A percentile compares a stretch with the other conserved stretches of the same genome.
These are phyloP conservation scores for Aphidius colemani DNA, from an alignment of 2,888 invertebrate species.

Conservation along the genomic window DNA sequence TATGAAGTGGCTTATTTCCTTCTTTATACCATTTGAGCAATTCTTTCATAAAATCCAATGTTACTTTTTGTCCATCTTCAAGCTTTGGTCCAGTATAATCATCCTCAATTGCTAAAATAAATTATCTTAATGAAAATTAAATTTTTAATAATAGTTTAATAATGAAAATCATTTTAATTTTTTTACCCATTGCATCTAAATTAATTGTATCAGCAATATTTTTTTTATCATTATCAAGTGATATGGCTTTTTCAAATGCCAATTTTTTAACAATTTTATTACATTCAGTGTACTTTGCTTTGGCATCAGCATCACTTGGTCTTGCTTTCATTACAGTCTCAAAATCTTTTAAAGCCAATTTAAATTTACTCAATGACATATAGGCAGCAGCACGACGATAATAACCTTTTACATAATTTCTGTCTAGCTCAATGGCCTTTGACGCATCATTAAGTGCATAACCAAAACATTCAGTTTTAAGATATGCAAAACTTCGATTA, in stretches of 20 bases:
- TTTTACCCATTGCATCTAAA: slow-evolving; percentile 86
- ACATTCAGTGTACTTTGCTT: slow-evolving; percentile 89
- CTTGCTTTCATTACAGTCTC: slow-evolving; percentile 93
- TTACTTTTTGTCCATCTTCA: slow-evolving; percentile 81
- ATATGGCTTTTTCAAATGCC: slow-evolving; percentile 96
- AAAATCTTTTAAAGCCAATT: slow-evolving; percentile 94
- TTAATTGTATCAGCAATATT: slow-evolving; percentile 87
- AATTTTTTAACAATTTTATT: slow-evolving; percentile 93
- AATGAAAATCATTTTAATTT: background rate
- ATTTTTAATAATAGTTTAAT: slow-evolving; percentile 15
- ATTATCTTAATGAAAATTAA: slow-evolving; percentile 12
- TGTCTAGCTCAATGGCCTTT: slow-evolving; percentile 87
- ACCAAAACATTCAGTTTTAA: slow-evolving; percentile 94
- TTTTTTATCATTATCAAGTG: slow-evolving; percentile 86
- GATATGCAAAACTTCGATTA: slow-evolving; percentile 93
- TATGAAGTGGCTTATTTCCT: slow-evolving; percentile 86
- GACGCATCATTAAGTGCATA: slow-evolving; percentile 92
- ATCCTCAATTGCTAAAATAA: slow-evolving; percentile 82
- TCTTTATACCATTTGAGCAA: slow-evolving; percentile 88
- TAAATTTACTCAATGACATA: slow-evolving; percentile 98
- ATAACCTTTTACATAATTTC: slow-evolving; percentile 91
- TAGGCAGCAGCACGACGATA: slow-evolving; percentile 95
- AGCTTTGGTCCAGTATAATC: slow-evolving; percentile 91
- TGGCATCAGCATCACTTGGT: slow-evolving; percentile 94
- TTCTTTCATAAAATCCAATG: slow-evolving; percentile 84